phyloP scores from a whole-genome alignment of 2,113 vertebrate species.

The Leptosomus discolor region DNA sequence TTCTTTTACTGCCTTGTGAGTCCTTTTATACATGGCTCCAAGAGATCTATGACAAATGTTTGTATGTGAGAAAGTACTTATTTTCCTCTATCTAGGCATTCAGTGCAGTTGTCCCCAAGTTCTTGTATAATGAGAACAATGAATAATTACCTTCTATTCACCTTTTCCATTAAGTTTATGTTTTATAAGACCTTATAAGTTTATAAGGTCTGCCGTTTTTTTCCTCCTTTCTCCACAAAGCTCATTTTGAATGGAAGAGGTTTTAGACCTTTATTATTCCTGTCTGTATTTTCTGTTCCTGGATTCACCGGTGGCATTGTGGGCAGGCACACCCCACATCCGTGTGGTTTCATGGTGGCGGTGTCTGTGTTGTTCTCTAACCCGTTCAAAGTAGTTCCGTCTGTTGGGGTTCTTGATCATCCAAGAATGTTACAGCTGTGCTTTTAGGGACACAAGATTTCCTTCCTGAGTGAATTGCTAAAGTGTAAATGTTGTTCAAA shows the following conservation, averaged over 20 bases:
- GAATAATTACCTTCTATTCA: conserved; percentile 25
- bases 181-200: too few relatives aligned
- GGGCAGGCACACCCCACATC: neutral
- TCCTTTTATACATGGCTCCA: neutral
- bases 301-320: neutral
- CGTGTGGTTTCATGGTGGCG: rapidly evolving
- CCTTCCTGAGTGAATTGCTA: neutral
- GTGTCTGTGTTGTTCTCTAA: neutral
- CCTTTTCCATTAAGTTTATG: conserved; percentile 29
- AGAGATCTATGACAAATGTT: conserved; percentile 32
- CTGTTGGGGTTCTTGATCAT: neutral
- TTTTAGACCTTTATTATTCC: neutral
- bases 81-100: conserved; percentile 18
- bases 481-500: neutral
- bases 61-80: neutral
- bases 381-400: neutral
- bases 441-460: neutral
- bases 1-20: neutral
- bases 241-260: neutral
- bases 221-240: neutral
- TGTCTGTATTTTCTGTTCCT: neutral
- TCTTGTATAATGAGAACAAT: conserved; percentile 15
- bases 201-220: neutral
- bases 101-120: conserved; percentile 4
- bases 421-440: neutral